Base-by-base conservation (phyloP, 2,888 invertebrate genomes). In the Cenopis cana region DNA sequence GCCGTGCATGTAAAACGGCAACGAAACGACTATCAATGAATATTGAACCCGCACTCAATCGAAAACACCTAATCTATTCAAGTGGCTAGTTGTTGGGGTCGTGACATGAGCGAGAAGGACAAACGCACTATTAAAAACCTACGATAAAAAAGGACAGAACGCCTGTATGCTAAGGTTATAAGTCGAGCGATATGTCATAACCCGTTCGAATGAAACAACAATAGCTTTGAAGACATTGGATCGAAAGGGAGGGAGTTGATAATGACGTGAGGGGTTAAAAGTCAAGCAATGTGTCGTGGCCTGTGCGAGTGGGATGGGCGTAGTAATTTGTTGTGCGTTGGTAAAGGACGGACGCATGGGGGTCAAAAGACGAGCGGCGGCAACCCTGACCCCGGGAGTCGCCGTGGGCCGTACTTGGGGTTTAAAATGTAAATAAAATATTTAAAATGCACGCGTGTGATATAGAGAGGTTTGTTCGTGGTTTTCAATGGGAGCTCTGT, bases 21-120 rank as follows among this genome's bases (percentile, higher is more conserved):
- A 88, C 85, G 88, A 87, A 90, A 89, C 80, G 77, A 80, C 88
- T 91, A 93, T 92, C 92, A 90, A 89, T 92, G 88, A 91, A 90
- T 93, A 93, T 89, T 91, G 90, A 91, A 91, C 90, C 81, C 88
- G 78, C 77, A 82, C 84, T 85, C 84, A 82, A 86, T 89, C 89
- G 88, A 93, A 93, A 92, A 92, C 92, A 92, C 91, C 89, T 92
- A 93, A 93, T 93, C 93, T 93, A 93, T 93, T 93, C 91, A 90
- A 89, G 88, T 89, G 89, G 89, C 90, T 91, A 92, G 91, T 84
- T 85, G 85, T 82, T 86, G 79, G 89, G 93, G 93, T 92, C 93
- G 89, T 77, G 90, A 90, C 91, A 89, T 78, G 84, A 77, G 80
- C 74, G 87, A 93, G 79, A 84, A 85, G 84, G 90, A 91, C 81